phyloP scores from a whole-genome alignment of 92 coral and sea anemone species.

The Chrysogorgia sp. region DNA sequence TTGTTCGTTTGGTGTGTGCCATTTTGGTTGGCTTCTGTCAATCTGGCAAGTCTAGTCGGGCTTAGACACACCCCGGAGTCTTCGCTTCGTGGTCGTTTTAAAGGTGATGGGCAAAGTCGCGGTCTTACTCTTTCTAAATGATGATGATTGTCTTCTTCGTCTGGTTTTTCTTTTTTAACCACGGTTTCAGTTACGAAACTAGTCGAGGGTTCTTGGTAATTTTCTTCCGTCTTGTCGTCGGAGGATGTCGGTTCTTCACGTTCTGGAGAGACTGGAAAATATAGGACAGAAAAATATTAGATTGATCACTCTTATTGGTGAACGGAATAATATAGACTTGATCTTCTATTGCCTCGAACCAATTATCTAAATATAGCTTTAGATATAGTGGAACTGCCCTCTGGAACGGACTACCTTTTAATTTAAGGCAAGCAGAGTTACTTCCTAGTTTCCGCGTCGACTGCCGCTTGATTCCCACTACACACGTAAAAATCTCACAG shows the following conservation, averaged over 20 bases:
- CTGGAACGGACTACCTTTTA: too few relatives aligned
- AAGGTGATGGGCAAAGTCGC: slow-evolving; percentile 32
- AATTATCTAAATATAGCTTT: too few relatives aligned
- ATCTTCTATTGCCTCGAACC: too few relatives aligned
- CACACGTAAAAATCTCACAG: too few relatives aligned
- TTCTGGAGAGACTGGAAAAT: slow-evolving; percentile 33
- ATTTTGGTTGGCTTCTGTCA: slow-evolving; percentile 27
- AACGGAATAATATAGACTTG: too few relatives aligned
- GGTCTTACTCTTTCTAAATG: slow-evolving; percentile 10
- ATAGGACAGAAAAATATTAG: neutral
- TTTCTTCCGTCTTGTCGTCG: slow-evolving; percentile 31
- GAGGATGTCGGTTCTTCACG: slow-evolving; percentile 34
- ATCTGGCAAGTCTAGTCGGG: slow-evolving; percentile 38
- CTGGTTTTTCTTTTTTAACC: slow-evolving; percentile 30
- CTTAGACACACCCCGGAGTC: slow-evolving; percentile 42
- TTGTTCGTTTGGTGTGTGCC: slow-evolving; percentile 51
- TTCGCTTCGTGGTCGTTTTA: slow-evolving; percentile 36
- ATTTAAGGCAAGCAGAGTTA: too few relatives aligned
- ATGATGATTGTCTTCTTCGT: slow-evolving; percentile 18
- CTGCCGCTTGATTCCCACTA: too few relatives aligned
- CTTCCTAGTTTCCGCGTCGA: too few relatives aligned
- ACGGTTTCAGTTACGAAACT: slow-evolving; percentile 20
- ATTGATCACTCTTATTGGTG: too few relatives aligned
- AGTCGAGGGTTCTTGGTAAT: neutral
- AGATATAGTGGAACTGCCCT: too few relatives aligned